These are phyloP conservation scores for Zoanthus solanderi DNA, from an alignment of 92 coral and sea anemone genomes.

Conservation along the genomic window DNA sequence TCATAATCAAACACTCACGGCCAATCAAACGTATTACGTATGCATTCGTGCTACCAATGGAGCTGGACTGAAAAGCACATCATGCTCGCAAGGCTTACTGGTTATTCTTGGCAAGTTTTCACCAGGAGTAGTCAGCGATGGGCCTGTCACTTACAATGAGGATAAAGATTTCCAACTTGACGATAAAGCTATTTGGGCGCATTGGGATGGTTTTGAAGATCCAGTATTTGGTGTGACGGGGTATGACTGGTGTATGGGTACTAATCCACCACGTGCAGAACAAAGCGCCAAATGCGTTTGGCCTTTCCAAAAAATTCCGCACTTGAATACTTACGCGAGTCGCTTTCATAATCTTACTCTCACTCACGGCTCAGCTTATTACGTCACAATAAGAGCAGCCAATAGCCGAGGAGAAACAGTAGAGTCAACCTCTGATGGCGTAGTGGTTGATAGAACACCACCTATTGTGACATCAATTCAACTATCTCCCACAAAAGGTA, in stretches of 20 bases:
- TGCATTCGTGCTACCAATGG: constrained; percentile 96
- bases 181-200: constrained; percentile 93
- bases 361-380: constrained; percentile 83
- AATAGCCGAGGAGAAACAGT: constrained; percentile 82
- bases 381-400: constrained; percentile 87
- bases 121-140: constrained; percentile 90
- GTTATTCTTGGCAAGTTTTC: constrained; percentile 83
- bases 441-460: constrained; percentile 89
- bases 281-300: constrained; percentile 65
- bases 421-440: constrained; percentile 89
- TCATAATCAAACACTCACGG: constrained; percentile 76
- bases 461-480: constrained; percentile 71
- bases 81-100: constrained; percentile 80
- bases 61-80: constrained; percentile 88
- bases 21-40: constrained; percentile 80
- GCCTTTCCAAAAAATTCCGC: constrained; percentile 70
- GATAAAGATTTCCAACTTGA: constrained; percentile 97
- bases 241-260: constrained; percentile 94
- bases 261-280: constrained; percentile 62
- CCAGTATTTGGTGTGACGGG: constrained; percentile 81
- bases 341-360: constrained; percentile 88
- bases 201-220: constrained; percentile 95
- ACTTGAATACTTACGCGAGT: constrained; percentile 65
- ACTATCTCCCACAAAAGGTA: constrained; percentile 76
- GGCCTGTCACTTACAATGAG: constrained; percentile 65